Evolutionary conservation across 2,113 vertebrate genomes (phyloP), one percentile per base, ranked within the genome.

Genomic region (Phasianus colchicus): DNA sequence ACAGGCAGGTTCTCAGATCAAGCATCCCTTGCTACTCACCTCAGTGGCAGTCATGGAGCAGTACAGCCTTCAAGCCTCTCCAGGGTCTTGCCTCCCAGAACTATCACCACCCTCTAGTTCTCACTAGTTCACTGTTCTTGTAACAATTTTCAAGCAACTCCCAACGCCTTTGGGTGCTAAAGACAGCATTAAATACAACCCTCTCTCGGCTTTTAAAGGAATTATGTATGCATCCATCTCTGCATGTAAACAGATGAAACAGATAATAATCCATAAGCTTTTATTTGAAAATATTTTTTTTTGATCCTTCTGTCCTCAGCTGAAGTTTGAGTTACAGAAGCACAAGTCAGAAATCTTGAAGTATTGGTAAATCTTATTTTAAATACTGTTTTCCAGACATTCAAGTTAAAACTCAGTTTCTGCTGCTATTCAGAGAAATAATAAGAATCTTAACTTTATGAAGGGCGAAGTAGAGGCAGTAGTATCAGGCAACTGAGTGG

Each of bases 331-430:
- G 13, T 74, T 83, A 77, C 76, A 88, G 52, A 77, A 81, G 36
- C 27, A 61, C 52, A n/a, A 2, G 19, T 45, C 57, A 95, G 74
- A 88, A 75, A 58, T 43, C 52, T 90, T 78, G 78, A 50, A 14
- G 11, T 61, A 86, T 5, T 43, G 52, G 81, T 15, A 90, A 19
- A 50, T 67, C 15, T 71, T 74, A 91, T 36, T 61, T 0, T 0
- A 92, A 54, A 30, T 61, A 48, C n/a, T 69, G 3, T 52, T 92
- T 89, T 86, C 88, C 61, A 91, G 69, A 86, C 11, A 22, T 29
- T 25, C 54, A 88, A 6, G 19, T 63, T 85, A 92, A 90, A 89
- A 95, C 91, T 90, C 81, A 92, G 83, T 88, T 93, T 48, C 81
- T 70, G 85, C 55, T 85, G 90, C 60, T 86, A 60, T 42, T 91